Evolutionary conservation across 1,140 invertebrate species (phyloP).

Genomic region (Eriosoma lanigerum): DNA sequence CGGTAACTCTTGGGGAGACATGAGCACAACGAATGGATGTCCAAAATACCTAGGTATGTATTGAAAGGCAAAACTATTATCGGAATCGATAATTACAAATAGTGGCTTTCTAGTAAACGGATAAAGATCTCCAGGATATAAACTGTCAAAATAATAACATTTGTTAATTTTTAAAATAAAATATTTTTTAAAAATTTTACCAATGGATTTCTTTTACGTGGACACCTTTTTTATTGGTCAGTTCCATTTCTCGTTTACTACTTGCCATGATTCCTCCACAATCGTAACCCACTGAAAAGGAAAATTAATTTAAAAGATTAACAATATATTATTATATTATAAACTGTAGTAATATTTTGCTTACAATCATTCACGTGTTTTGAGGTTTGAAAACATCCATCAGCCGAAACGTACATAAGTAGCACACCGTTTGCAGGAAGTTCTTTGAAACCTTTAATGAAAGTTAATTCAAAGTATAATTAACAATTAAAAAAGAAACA

Average conservation of each 20-base stretch:
- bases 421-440: conserved; percentile 87
- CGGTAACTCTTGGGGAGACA: conserved; percentile 90
- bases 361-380: conserved; percentile 89
- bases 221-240: conserved; percentile 65
- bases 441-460: conserved; percentile 75
- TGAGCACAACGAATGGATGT: conserved; percentile 89
- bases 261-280: conserved; percentile 87
- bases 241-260: conserved; percentile 74
- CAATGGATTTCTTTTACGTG: conserved; percentile 78
- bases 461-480: neutral
- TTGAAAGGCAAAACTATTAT: conserved; percentile 93
- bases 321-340: too few relatives aligned
- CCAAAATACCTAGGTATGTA: conserved; percentile 91
- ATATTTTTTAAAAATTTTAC: conserved; percentile 56
- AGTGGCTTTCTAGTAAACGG: conserved; percentile 69
- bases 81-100: conserved; percentile 91
- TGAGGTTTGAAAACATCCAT: conserved; percentile 84
- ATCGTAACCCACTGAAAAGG: conserved; percentile 84
- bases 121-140: conserved; percentile 91
- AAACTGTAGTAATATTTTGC: conserved; percentile 57
- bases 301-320: neutral
- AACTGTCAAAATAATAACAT: conserved; percentile 59
- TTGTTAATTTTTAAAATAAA: neutral
- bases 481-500: neutral
- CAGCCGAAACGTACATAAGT: conserved; percentile 90